Conservation (phyloP, 1,140 invertebrate species). For the Zaprionus camerounensis region DNA sequence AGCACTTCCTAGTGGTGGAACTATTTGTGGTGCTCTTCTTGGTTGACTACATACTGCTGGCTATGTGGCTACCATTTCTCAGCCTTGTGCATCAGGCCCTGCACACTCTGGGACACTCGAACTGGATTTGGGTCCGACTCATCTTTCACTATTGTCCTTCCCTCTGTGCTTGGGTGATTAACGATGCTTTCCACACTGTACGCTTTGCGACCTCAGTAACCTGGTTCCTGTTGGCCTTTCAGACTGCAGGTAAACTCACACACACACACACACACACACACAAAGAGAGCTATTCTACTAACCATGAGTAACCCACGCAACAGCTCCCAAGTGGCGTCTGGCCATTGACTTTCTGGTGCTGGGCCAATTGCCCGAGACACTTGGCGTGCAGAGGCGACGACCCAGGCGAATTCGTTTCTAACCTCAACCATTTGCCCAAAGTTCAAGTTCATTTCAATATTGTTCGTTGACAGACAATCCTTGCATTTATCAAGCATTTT, state of each 20-base stretch:
- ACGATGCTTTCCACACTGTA: slow-evolving; percentile 37
- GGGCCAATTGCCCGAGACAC: slow-evolving; percentile 33
- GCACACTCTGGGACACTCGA: neutral
- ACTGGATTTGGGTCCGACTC: neutral
- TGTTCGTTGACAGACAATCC: neutral
- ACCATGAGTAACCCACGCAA: neutral
- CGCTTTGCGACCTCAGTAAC: slow-evolving; percentile 32
- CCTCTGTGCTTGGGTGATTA: slow-evolving; percentile 29
- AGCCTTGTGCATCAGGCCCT: slow-evolving; percentile 34
- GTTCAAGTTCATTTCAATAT: neutral
- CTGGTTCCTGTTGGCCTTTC: slow-evolving; percentile 34
- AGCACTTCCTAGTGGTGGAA: slow-evolving; percentile 24
- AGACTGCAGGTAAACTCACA: slow-evolving; percentile 21
- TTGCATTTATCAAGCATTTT: neutral
- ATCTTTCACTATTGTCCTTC: slow-evolving; percentile 29
- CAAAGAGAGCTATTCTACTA: neutral
- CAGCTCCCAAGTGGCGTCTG: slow-evolving; percentile 43
- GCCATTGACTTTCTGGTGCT: slow-evolving; percentile 47
- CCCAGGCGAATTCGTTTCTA: neutral
- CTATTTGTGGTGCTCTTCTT: slow-evolving; percentile 25
- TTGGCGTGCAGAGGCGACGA: neutral
- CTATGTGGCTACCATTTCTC: slow-evolving; percentile 41
- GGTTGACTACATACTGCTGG: slow-evolving; percentile 34
- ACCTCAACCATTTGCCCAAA: neutral
- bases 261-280: neutral